Percentiles rank a stretch among this genome's conserved stretches.
These are phyloP conservation scores for Ornithoptera priamus DNA, from an alignment of 2,888 invertebrate species.

Conservation along the genomic window DNA sequence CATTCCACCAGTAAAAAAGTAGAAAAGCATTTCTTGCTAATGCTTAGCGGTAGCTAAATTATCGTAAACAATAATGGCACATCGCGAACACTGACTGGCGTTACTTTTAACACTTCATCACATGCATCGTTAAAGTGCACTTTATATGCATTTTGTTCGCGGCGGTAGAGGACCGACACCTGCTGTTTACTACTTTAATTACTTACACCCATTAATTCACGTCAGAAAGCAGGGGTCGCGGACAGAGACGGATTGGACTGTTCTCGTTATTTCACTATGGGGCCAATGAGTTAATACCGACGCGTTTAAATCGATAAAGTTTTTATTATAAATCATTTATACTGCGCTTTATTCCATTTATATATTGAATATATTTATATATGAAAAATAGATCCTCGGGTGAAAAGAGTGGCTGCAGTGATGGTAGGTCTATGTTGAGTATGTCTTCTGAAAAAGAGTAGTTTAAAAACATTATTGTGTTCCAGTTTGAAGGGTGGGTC, in stretches of 20 bases:
- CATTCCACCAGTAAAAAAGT: no score
- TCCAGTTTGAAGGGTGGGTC: no score
- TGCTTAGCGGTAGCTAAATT: no score
- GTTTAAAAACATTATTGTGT: no score
- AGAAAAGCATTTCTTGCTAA: no score
- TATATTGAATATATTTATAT: no score
- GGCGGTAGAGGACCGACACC: slow-evolving; percentile 46
- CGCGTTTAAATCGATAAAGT: slow-evolving; percentile 8
- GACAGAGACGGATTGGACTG: slow-evolving; percentile 64
- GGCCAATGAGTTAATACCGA: slow-evolving; percentile 18
- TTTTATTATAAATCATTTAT: neutral
- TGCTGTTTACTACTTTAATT: slow-evolving; percentile 72
- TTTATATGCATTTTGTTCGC: slow-evolving; percentile 36
- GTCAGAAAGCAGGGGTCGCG: slow-evolving; percentile 56
- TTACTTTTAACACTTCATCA: slow-evolving; percentile 22
- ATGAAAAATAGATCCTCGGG: no score
- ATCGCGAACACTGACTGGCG: neutral
- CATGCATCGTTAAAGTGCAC: slow-evolving; percentile 12
- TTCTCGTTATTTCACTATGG: slow-evolving; percentile 40
- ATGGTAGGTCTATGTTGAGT: no score
- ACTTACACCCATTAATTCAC: slow-evolving; percentile 63
- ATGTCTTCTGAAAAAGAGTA: no score
- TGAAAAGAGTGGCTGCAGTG: no score
- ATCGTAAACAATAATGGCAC: neutral
- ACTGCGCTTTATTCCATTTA: no score